Base-by-base conservation (phyloP, 2,797 vertebrate species). In the Phrynocephalus forsythii region DNA sequence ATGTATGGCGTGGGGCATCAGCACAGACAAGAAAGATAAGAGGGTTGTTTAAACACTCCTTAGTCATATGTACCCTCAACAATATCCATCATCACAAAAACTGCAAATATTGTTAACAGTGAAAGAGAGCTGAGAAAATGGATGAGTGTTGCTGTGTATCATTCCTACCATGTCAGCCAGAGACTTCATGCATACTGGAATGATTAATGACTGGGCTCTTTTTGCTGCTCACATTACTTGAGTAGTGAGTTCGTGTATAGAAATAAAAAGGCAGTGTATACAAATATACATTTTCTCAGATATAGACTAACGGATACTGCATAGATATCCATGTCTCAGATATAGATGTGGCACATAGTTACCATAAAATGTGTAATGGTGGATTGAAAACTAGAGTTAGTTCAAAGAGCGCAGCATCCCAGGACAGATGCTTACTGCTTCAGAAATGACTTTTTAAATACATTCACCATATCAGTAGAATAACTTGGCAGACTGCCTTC, bases 141-240 rank as follows among this genome's bases (percentile, higher is more conserved):
- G 76, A 94, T 90, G 83, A 91, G 67, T 90, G 87, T 92, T 95
- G 95, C 85, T 93, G 92, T 92, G 88, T 93, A 93, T 94, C 88
- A 63, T 92, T 92, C 91, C 91, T 94, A 94, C 92, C 91, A 92
- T 91, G 91, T 94, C 95, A 91, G 93, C 26, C 94, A 93, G 88
- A 94, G 94, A 94, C 80, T 89, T 91, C 93, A 94, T 94, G 91
- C 92, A 91, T 95, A 20, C 92, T 94, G 72, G 90, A 90, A 77
- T 95, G 92, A 93, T 89, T 92, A 91, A 91, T 86, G 85, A 92
- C 93, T 91, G 92, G 92, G 95, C 91, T 89, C 92, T 90, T 84
- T 95, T 93, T 93, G 92, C 87, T 90, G 91, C 90, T 90, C 95
- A 94, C 92, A 95, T 96, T 91, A 95, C 91, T 94, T 56, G 50